Conservation (phyloP, 2,797 vertebrate genomes). For the Gadopsis bispinosus region DNA sequence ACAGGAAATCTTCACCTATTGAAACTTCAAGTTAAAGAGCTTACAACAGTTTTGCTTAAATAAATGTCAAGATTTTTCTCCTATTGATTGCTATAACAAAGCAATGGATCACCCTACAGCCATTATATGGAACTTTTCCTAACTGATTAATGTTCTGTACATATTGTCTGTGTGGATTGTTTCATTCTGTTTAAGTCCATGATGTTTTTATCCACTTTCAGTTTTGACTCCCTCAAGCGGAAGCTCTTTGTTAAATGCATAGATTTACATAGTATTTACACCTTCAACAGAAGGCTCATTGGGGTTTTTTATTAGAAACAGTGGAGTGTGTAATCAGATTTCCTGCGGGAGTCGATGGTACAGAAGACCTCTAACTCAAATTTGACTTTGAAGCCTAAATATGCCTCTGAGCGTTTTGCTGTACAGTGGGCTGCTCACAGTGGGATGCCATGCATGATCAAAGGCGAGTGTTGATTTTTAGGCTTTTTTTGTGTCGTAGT, state of each 20-base stretch:
- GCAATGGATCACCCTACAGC: not conserved
- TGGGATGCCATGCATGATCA: slow-evolving; percentile 37
- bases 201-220: slow-evolving; percentile 10
- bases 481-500: slow-evolving; percentile 5
- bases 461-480: slow-evolving; percentile 37
- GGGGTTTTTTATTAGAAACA: not conserved
- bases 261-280: not conserved
- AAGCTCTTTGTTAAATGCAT: slow-evolving; percentile 1
- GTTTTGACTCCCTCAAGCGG: not conserved
- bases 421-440: slow-evolving; percentile 10
- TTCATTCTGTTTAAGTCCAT: not conserved
- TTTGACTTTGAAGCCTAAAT: slow-evolving; percentile 41
- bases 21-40: slow-evolving; percentile 12
- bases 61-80: not conserved
- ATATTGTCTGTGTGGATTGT: not conserved
- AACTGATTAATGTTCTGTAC: no score
- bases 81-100: not conserved
- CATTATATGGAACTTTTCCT: not conserved
- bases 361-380: slow-evolving; percentile 11
- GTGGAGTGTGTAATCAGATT: slow-evolving; percentile 2
- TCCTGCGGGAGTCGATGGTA: not conserved
- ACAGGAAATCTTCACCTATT: slow-evolving; percentile 25
- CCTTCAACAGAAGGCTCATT: not conserved
- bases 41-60: not conserved
- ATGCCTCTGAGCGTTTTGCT: slow-evolving; percentile 30